These are phyloP conservation scores for Netelia fuscicornis DNA, from an alignment of 2,888 invertebrate genomes.

Conservation along the genomic window DNA sequence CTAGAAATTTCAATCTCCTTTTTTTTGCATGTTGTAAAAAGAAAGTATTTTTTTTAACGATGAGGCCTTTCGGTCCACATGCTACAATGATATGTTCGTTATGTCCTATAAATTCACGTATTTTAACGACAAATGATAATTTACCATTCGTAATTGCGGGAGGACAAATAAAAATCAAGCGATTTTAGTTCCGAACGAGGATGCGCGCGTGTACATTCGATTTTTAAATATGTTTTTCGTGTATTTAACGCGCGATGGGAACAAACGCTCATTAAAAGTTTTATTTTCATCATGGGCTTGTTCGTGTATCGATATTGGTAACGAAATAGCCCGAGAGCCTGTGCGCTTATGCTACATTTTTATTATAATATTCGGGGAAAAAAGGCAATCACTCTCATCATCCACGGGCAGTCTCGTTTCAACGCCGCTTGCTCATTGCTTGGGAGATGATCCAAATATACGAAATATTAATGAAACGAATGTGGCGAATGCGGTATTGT, in stretches of 20 bases:
- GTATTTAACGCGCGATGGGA: conserved; percentile 36
- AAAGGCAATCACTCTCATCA: neutral
- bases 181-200: neutral
- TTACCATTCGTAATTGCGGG: conserved; percentile 2
- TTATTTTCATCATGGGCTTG: conserved; percentile 25
- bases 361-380: conserved; percentile 16
- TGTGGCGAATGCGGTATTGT: conserved; percentile 17
- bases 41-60: too few species aligned
- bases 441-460: conserved; percentile 22
- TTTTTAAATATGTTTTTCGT: conserved; percentile 5
- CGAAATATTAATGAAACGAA: conserved; percentile 38
- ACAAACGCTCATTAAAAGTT: conserved; percentile 63
- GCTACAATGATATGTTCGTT: too few species aligned
- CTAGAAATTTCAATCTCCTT: too few species aligned
- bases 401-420: neutral
- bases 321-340: neutral
- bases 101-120: neutral
- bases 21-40: too few species aligned
- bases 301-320: conserved; percentile 27
- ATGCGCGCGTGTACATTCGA: neutral
- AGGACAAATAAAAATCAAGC: conserved; percentile 40
- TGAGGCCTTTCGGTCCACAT: too few species aligned
- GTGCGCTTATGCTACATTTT: neutral
- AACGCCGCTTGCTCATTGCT: neutral
- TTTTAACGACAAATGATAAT: conserved; percentile 27